Evolutionary conservation across 1,140 invertebrate species (phyloP).

Genomic region (Cyphomyrmex costatus): DNA sequence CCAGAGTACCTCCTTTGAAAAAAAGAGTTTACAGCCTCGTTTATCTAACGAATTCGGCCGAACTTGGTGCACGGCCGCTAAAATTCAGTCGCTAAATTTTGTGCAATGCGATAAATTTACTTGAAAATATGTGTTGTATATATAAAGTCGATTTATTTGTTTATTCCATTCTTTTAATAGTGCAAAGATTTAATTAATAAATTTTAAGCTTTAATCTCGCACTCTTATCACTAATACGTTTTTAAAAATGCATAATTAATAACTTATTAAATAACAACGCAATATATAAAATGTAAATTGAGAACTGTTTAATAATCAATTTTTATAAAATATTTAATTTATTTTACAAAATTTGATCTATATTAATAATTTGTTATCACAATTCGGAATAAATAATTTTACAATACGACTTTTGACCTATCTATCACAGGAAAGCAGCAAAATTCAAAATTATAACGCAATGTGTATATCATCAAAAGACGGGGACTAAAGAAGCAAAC

Average conservation of each 20-base stretch:
- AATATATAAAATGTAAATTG: not conserved
- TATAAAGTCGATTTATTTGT: not conserved
- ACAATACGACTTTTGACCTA: not conserved
- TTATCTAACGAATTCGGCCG: constrained; percentile 50
- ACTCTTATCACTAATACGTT: not conserved
- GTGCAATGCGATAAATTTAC: not conserved
- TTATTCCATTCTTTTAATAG: not conserved
- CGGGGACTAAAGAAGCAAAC: constrained; percentile 47
- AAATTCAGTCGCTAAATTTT: constrained; percentile 20
- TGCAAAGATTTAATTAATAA: not conserved
- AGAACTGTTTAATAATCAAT: not conserved
- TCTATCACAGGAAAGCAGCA: not conserved
- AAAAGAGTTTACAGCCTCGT: constrained; percentile 67
- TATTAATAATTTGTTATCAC: not conserved
- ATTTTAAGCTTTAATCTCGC: not conserved
- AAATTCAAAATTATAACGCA: constrained; percentile 9
- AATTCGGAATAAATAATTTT: not conserved
- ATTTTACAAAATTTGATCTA: not conserved
- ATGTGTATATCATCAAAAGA: constrained; percentile 29
- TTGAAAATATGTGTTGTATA: not conserved
- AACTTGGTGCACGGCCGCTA: constrained; percentile 9
- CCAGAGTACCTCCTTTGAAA: constrained; percentile 68
- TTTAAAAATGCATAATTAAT: not conserved
- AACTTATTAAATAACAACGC: not conserved
- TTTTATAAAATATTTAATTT: not conserved